These are phyloP conservation scores for Sebastes nivosus DNA, from an alignment of 2,797 vertebrate species.

Conservation along the genomic window DNA sequence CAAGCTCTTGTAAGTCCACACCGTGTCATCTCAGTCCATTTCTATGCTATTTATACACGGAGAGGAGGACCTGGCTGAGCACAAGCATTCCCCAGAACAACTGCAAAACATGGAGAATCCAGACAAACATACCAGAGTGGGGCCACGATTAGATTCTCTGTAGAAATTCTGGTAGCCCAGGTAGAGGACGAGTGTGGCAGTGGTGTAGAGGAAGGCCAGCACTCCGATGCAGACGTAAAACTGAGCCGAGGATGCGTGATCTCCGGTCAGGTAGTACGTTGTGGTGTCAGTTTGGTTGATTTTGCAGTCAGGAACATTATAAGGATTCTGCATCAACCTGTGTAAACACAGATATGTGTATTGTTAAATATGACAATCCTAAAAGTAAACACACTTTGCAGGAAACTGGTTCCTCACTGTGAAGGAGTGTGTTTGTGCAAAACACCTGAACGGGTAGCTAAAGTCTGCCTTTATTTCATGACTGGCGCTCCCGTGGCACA, in stretches of 20 bases:
- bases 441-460: conserved; percentile 87
- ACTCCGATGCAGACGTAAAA: conserved; percentile 92
- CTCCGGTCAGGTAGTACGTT: conserved; percentile 78
- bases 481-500: conserved; percentile 27
- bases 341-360: not conserved
- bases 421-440: not conserved
- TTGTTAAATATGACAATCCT: not conserved
- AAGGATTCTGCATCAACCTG: conserved; percentile 86
- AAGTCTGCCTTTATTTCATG: conserved; percentile 75
- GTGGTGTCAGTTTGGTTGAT: not conserved
- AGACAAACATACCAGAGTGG: conserved; percentile 83
- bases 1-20: not conserved
- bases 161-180: conserved; percentile 90
- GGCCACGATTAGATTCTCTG: conserved; percentile 82
- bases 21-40: not conserved
- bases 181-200: conserved; percentile 87
- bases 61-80: not conserved
- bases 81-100: not conserved
- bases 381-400: not conserved
- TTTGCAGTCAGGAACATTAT: conserved; percentile 80
- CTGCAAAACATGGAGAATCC: not conserved
- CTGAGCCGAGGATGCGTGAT: conserved; percentile 88
- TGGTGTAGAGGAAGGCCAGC: conserved; percentile 91
- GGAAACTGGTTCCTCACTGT: not conserved
- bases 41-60: not conserved